phyloP scores from a whole-genome alignment of 2,113 vertebrate genomes.

The Labeo catla region DNA sequence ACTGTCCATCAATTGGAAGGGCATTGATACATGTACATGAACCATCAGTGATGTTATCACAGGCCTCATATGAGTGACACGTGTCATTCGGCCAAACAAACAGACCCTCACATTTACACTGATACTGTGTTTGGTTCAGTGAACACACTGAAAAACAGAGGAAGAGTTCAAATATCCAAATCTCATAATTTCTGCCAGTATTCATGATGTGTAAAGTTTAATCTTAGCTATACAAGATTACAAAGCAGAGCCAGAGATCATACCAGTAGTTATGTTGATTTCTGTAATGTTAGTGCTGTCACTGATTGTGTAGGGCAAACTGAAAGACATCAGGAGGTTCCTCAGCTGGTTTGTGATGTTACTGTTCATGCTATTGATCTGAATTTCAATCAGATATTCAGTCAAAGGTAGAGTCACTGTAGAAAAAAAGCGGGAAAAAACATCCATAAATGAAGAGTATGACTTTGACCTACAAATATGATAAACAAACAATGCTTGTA shows the following conservation, averaged over 20 bases:
- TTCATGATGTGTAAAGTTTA: neutral
- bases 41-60: neutral
- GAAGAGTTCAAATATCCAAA: neutral
- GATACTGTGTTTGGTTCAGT: neutral
- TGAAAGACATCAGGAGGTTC: conserved; percentile 8
- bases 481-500: too few relatives aligned
- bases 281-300: conserved; percentile 42
- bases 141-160: conserved; percentile 55
- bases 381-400: conserved; percentile 57
- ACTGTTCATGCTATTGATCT: conserved; percentile 51
- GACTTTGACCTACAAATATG: too few relatives aligned
- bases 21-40: conserved; percentile 31
- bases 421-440: neutral
- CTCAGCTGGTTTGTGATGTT: conserved; percentile 42
- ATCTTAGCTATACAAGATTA: neutral
- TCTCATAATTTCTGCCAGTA: neutral
- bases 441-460: neutral
- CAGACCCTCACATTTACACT: conserved; percentile 24
- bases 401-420: conserved; percentile 22
- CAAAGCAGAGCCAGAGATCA: conserved; percentile 1
- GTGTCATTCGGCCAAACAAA: conserved; percentile 55
- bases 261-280: conserved; percentile 61
- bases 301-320: conserved; percentile 42
- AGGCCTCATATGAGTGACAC: conserved; percentile 24
- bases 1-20: conserved; percentile 32